Base-by-base conservation (phyloP, 92 coral and sea anemone species). In the Epizoanthus illoricatus region DNA sequence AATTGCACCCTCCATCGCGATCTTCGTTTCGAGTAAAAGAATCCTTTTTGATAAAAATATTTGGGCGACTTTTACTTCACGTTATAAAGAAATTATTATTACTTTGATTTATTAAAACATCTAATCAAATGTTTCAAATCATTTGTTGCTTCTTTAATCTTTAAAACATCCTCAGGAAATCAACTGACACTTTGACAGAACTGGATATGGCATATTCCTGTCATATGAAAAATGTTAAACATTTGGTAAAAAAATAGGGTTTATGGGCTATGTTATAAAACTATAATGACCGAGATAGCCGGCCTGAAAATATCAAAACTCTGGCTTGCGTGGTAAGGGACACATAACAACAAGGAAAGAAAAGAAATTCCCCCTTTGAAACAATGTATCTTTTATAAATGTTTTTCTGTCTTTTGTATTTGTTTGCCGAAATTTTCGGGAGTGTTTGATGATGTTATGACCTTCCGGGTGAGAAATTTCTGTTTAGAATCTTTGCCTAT, bases 121-220 rank as follows among this genome's bases (percentile, higher is more conserved):
- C 33, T 20, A 42, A 47, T 41, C 54, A 71, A 70, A 71, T 4
- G 24, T 71, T 39, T 71, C 49, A 71, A 41, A 10, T 65, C 42
- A 28, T 65, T 28, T 24, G 12, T 45, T 71, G 23, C 74, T 45
- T 15, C 43, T 70, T 45, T n/a, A 71, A 71, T 45, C 49, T 71
- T 24, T 19, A 2, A 18, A 71, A 71, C 54, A 71, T 71, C 75
- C 49, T 43, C 75, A 71, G 75, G 58, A 71, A 42, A 55, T 71
- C 56, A 71, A 17, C 57, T 71, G 75, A 42, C 75, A 45, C 16
- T 71, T 45, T 71, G 75, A 24, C 70, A 28, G 40, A 21, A 39
- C 18, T 65, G 36, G 5, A 24, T 39, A 23, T 65, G 40, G 39
- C 70, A 21, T 23, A 36, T 10, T 10, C 69, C 40, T 21, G 40